Conservation (phyloP, 92 coral and sea anemone genomes). For the Epizoanthus ramosus region DNA sequence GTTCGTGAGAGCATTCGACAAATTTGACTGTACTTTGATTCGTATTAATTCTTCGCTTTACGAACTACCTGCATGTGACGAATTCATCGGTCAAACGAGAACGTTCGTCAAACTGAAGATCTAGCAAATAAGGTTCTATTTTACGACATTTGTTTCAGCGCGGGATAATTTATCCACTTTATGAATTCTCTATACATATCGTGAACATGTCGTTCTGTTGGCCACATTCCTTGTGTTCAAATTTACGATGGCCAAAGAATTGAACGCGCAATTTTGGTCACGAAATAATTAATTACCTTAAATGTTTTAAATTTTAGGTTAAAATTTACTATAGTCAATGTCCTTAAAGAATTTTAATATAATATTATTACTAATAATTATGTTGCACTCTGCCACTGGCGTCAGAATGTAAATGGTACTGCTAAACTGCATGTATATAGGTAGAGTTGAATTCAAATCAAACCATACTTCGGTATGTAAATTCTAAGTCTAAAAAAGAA, state of each 20-base stretch:
- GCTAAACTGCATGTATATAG: slow-evolving; percentile 24
- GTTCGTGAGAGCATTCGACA: neutral
- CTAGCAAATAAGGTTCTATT: neutral
- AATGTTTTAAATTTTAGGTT: slow-evolving; percentile 53
- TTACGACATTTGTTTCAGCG: neutral
- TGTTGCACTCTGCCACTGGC: neutral
- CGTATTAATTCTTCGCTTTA: neutral
- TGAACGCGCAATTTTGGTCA: neutral
- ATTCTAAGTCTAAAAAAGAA: slow-evolving; percentile 28
- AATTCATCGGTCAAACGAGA: neutral
- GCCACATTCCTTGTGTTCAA: slow-evolving; percentile 8
- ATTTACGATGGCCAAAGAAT: slow-evolving; percentile 9
- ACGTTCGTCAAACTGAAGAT: neutral
- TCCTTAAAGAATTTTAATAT: slow-evolving; percentile 65
- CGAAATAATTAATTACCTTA: slow-evolving; percentile 6
- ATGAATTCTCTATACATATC: slow-evolving; percentile 2
- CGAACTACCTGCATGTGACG: neutral
- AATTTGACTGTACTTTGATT: neutral
- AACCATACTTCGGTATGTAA: slow-evolving; percentile 35
- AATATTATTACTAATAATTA: slow-evolving; percentile 35
- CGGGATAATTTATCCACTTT: neutral
- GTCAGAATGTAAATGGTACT: slow-evolving; percentile 7
- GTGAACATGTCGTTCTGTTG: neutral
- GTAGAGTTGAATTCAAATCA: neutral
- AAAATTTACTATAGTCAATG: slow-evolving; percentile 52